Percentiles rank a stretch among this genome's conserved stretches.
Evolutionary conservation across 2,888 invertebrate genomes (phyloP).

Genomic region (Drosophila barbarae): DNA sequence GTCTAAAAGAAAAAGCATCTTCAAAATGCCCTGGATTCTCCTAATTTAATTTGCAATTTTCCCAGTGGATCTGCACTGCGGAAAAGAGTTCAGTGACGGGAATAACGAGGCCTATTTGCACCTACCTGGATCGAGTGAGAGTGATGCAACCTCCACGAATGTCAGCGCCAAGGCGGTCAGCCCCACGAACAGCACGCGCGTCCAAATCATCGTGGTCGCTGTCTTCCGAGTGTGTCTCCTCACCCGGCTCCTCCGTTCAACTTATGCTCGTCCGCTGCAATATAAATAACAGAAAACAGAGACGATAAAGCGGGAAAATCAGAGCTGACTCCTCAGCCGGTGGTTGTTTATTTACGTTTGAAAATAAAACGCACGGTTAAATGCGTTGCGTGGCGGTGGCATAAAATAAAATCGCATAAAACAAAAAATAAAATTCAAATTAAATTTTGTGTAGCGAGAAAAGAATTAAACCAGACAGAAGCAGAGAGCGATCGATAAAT

Average conservation of each 20-base stretch:
- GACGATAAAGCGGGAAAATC: constrained; percentile 31
- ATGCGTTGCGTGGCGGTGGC: constrained; percentile 45
- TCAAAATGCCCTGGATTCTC: not conserved
- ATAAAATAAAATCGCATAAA: constrained; percentile 53
- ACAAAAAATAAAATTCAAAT: constrained; percentile 68
- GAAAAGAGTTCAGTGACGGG: constrained; percentile 4
- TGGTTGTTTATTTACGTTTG: constrained; percentile 71
- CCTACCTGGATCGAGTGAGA: constrained; percentile 80
- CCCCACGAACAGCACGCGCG: constrained; percentile 67
- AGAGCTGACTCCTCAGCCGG: constrained; percentile 46
- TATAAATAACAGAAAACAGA: constrained; percentile 46
- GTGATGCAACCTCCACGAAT: constrained; percentile 74
- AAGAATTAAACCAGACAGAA: constrained; percentile 19
- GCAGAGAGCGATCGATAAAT: constrained; percentile 38
- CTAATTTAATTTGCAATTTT: not conserved
- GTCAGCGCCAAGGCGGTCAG: constrained; percentile 66
- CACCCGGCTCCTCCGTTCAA: constrained; percentile 18
- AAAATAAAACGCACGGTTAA: constrained; percentile 63
- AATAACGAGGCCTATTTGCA: constrained; percentile 6
- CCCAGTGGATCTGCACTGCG: constrained; percentile 1
- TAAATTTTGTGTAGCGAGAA: constrained; percentile 50
- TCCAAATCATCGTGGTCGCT: constrained; percentile 70
- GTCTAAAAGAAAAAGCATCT: no score
- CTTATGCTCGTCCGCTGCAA: constrained; percentile 58
- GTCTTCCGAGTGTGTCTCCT: constrained; percentile 30